phyloP scores from a whole-genome alignment of 2,797 vertebrate species.

The Enteromius paludinosus region DNA sequence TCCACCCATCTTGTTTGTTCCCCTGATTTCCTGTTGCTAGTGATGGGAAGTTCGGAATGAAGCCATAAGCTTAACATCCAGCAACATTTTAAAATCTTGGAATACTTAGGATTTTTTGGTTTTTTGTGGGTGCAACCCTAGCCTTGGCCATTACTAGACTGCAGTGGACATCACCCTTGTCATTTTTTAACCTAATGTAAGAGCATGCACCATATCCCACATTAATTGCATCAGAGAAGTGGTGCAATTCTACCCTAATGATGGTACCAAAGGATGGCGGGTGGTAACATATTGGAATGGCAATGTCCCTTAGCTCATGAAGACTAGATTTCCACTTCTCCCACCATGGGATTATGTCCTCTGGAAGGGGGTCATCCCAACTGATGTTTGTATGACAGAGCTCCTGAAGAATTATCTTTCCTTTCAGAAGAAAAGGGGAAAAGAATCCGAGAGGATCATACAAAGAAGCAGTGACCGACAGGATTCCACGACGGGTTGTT shows the following conservation, averaged over 20 bases:
- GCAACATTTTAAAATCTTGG: constrained; percentile 17
- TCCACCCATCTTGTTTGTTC: too few relatives aligned
- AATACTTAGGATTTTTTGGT: constrained; percentile 20
- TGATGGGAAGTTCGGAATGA: too few relatives aligned
- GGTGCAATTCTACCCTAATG: constrained; percentile 31
- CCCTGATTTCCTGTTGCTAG: too few relatives aligned
- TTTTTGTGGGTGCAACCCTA: background rate
- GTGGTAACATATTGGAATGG: constrained; percentile 3
- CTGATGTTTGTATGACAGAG: too few relatives aligned
- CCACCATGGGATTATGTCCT: background rate
- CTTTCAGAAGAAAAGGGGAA: background rate
- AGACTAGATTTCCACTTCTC: background rate
- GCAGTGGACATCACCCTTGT: background rate
- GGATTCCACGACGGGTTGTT: background rate
- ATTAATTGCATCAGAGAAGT: constrained; percentile 25
- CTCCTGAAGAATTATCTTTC: background rate
- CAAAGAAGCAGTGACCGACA: background rate
- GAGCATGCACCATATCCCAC: background rate
- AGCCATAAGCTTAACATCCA: too few relatives aligned
- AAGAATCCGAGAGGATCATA: background rate
- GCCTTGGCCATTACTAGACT: too few relatives aligned
- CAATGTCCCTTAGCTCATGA: background rate
- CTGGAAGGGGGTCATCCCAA: background rate
- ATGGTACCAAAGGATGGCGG: constrained; percentile 28
- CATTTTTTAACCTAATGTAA: background rate